These are phyloP conservation scores for Merluccius polli DNA, from an alignment of 2,797 vertebrate species.

Conservation along the genomic window DNA sequence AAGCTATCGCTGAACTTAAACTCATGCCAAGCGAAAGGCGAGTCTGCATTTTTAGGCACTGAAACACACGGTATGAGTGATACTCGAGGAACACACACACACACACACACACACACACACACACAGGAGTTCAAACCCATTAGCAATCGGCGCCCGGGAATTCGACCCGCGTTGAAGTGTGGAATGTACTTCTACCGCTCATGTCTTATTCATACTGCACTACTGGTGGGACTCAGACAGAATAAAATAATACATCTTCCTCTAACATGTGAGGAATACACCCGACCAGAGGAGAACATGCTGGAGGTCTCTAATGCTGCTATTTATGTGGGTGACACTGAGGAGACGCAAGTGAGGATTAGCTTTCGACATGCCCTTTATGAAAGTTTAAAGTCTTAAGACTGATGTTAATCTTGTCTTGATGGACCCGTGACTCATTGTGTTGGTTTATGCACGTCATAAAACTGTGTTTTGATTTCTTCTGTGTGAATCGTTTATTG, in stretches of 20 bases:
- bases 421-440: too few relatives aligned
- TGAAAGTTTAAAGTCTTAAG: neutral
- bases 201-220: constrained; percentile 60
- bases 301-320: constrained; percentile 27
- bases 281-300: constrained; percentile 7
- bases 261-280: constrained; percentile 13
- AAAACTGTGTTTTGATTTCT: too few relatives aligned
- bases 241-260: constrained; percentile 25
- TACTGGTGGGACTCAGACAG: constrained; percentile 30
- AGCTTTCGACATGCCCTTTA: neutral
- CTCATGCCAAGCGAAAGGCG: constrained; percentile 2
- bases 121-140: constrained; percentile 31
- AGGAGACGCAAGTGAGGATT: neutral
- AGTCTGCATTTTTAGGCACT: constrained; percentile 26
- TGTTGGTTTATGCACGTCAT: too few relatives aligned
- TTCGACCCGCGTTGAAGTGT: constrained; percentile 38
- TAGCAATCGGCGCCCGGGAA: constrained; percentile 43
- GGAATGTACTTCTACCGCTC: constrained; percentile 42
- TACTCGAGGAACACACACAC: constrained; percentile 23
- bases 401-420: neutral
- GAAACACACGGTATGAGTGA: constrained; percentile 32
- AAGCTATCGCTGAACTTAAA: constrained; percentile 14
- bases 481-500: too few relatives aligned
- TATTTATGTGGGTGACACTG: constrained; percentile 32
- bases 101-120: too few relatives aligned